Conservation (phyloP, 2,888 invertebrate genomes). For the Lacanobia wlatinum region DNA sequence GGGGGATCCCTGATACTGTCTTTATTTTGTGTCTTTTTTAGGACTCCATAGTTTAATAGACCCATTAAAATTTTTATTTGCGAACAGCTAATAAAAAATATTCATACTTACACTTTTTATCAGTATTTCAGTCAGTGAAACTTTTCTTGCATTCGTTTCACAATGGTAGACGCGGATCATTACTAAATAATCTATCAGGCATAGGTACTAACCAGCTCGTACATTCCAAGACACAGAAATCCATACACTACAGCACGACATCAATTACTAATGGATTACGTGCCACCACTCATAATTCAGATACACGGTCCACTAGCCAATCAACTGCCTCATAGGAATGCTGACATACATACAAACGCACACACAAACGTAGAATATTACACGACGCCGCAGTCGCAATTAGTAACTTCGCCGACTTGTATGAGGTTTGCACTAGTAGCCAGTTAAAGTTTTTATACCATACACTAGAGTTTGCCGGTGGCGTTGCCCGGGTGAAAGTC, state of each 20-base stretch:
- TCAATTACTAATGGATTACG: constrained; percentile 30
- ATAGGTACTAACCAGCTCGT: background rate
- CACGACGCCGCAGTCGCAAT: constrained; percentile 17
- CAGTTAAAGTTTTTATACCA: constrained; percentile 7
- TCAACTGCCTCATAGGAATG: constrained; percentile 17
- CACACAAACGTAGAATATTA: constrained; percentile 21
- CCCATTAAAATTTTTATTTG: too few relatives aligned
- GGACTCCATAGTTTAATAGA: too few relatives aligned
- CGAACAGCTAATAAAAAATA: too few relatives aligned
- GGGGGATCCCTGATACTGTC: too few relatives aligned
- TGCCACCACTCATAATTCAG: constrained; percentile 23
- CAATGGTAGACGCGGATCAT: too few relatives aligned
- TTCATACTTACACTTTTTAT: too few relatives aligned
- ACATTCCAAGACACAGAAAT: background rate
- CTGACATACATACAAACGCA: background rate
- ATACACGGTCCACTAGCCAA: constrained; percentile 17
- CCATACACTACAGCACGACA: background rate
- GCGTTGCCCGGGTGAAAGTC: too few relatives aligned
- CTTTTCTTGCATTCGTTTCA: too few relatives aligned
- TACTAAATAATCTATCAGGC: too few relatives aligned
- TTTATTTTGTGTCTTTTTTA: too few relatives aligned
- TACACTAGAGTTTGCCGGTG: background rate
- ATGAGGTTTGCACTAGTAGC: constrained; percentile 8
- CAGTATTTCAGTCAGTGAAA: too few relatives aligned
- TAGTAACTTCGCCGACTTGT: constrained; percentile 35